Evolutionary conservation across 2,888 invertebrate genomes (phyloP).

Genomic region (Melangyna quadrimaculata): DNA sequence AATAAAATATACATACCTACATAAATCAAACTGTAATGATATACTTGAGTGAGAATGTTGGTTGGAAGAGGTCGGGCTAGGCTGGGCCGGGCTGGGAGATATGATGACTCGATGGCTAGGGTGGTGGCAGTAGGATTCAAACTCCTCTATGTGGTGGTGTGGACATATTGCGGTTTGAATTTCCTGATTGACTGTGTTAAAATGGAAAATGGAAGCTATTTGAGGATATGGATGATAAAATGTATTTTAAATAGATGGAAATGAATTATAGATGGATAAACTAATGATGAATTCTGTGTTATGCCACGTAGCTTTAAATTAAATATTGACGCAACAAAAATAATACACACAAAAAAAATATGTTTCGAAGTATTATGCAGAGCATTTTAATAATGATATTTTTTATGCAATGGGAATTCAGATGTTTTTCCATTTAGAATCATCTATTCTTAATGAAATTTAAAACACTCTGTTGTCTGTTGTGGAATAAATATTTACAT

Average conservation of each 20-base stretch:
- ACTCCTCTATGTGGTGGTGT: slow-evolving; percentile 19
- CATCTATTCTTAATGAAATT: neutral
- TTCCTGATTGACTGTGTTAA: slow-evolving; percentile 48
- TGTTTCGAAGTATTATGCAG: neutral
- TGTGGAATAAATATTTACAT: neutral
- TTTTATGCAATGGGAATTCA: neutral
- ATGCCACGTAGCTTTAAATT: neutral
- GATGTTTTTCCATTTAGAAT: neutral
- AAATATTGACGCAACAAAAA: neutral
- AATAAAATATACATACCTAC: slow-evolving; percentile 67
- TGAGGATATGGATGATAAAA: slow-evolving; percentile 30
- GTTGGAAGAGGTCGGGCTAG: neutral
- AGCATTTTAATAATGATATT: neutral
- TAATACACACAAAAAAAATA: neutral
- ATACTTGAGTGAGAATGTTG: slow-evolving; percentile 57
- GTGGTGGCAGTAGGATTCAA: neutral
- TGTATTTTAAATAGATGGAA: slow-evolving; percentile 26
- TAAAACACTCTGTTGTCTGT: neutral
- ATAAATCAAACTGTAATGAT: slow-evolving; percentile 70
- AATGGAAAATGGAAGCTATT: slow-evolving; percentile 57
- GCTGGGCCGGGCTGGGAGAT: neutral
- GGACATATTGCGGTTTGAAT: slow-evolving; percentile 28
- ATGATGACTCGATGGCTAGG: neutral
- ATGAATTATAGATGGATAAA: slow-evolving; percentile 38
- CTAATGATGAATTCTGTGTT: slow-evolving; percentile 21